A percentile compares a stretch with the other conserved stretches of the same genome.
These are phyloP conservation scores for Lasiurus cinereus DNA, from an alignment of 2,113 vertebrate genomes.

Conservation along the genomic window DNA sequence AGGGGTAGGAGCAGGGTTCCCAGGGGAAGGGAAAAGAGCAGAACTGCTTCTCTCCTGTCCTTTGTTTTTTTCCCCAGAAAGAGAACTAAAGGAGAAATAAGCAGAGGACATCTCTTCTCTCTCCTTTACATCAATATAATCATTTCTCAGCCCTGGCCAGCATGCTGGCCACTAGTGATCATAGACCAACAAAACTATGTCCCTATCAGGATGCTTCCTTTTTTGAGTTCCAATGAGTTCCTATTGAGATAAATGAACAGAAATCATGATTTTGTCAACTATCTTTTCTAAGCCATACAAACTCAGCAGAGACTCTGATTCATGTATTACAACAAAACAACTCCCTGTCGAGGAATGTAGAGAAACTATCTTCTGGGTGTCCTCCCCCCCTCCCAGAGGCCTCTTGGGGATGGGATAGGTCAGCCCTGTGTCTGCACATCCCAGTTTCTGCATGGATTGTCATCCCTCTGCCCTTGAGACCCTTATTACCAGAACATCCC, in stretches of 20 bases:
- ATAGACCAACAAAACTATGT: neutral
- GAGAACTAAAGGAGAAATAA: neutral
- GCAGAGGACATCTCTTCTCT: neutral
- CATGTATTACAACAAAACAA: constrained; percentile 40
- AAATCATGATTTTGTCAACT: constrained; percentile 86
- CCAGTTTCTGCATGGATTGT: neutral
- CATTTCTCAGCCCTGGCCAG: neutral
- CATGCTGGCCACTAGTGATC: neutral
- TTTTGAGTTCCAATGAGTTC: constrained; percentile 87
- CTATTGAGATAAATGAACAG: constrained; percentile 89
- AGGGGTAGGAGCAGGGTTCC: neutral
- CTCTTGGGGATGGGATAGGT: neutral
- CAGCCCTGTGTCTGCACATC: neutral
- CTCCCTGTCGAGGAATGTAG: neutral
- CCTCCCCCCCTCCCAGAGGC: neutral
- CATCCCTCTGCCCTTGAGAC: neutral
- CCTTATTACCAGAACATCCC: neutral
- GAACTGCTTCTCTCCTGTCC: neutral
- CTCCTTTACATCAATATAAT: neutral
- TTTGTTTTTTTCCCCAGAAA: constrained; percentile 29
- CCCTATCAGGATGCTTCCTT: neutral
- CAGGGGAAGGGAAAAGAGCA: neutral
- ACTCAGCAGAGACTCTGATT: constrained; percentile 72
- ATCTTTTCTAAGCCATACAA: constrained; percentile 73
- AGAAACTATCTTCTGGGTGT: neutral